Evolutionary conservation across 2,113 vertebrate genomes (phyloP).

Genomic region (Mobula birostris): DNA sequence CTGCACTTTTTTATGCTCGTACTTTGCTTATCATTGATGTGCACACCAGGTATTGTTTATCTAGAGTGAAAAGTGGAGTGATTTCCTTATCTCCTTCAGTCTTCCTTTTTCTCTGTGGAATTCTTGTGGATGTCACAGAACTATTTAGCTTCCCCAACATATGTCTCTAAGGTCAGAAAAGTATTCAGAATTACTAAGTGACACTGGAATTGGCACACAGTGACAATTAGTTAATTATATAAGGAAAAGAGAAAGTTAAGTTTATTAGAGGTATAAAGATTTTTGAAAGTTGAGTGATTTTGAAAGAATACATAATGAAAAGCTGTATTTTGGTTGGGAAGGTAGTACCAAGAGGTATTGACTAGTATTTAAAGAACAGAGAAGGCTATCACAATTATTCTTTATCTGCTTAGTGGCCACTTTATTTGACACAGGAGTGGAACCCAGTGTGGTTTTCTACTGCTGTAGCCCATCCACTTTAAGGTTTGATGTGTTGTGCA

Average conservation of each 20-base stretch:
- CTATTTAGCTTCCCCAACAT: neutral
- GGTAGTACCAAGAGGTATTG: neutral
- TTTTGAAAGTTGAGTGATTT: neutral
- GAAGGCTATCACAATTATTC: neutral
- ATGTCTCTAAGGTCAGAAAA: neutral
- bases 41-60: neutral
- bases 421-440: too few species aligned
- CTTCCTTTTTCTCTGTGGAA: neutral
- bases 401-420: neutral
- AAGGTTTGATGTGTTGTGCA: too few species aligned
- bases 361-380: neutral
- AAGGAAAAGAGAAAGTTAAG: neutral
- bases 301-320: neutral
- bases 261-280: neutral
- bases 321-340: neutral
- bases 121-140: neutral
- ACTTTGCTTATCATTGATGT: neutral
- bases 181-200: neutral
- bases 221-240: neutral
- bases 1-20: neutral
- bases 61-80: neutral
- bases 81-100: neutral
- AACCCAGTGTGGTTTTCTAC: too few species aligned
- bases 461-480: too few species aligned
- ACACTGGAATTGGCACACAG: neutral